These are phyloP conservation scores for Dromococcyx pavoninus DNA, from an alignment of 2,797 vertebrate species.

Conservation along the genomic window DNA sequence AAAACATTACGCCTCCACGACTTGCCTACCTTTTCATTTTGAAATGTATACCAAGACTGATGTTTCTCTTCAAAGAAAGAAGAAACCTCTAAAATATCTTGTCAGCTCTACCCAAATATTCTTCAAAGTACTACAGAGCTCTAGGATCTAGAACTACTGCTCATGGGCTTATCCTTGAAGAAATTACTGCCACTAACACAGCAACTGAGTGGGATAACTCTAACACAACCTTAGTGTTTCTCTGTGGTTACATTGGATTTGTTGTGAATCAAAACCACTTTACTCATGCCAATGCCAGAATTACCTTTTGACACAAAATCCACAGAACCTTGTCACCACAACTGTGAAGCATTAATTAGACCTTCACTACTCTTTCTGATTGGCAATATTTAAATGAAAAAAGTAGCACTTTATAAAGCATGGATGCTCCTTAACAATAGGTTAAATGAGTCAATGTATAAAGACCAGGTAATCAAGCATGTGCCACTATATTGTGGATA, in stretches of 20 bases:
- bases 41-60: neutral
- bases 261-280: constrained; percentile 14
- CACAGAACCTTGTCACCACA: neutral
- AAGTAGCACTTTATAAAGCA: neutral
- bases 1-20: neutral
- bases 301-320: neutral
- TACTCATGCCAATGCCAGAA: neutral
- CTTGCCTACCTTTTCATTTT: neutral
- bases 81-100: neutral
- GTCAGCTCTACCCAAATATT: neutral
- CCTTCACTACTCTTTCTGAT: neutral
- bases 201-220: neutral
- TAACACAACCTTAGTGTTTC: neutral
- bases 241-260: neutral
- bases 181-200: neutral
- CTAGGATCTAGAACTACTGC: neutral
- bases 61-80: neutral
- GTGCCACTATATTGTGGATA: neutral
- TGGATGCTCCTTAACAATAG: neutral
- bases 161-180: neutral
- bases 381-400: neutral
- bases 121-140: neutral
- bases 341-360: neutral
- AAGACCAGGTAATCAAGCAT: neutral
- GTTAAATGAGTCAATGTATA: neutral